Base-by-base conservation (phyloP, 2,888 invertebrate species). In the Napeogenes inachia region DNA sequence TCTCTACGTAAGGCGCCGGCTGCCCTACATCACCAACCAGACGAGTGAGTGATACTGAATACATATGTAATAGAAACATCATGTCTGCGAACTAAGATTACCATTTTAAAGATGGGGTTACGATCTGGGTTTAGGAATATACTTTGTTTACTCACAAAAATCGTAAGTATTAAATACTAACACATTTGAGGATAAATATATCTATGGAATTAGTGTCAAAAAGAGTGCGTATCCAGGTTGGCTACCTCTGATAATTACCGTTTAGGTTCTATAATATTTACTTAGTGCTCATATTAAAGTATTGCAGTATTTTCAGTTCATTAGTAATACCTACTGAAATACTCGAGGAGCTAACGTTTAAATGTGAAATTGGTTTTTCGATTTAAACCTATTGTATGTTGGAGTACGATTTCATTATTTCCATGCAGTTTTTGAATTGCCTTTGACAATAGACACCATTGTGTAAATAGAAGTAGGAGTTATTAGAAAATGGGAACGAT, bases 1-100 rank as follows among this genome's bases (percentile, higher is more conserved):
- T 71, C 79, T 74, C 76, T 21, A 77, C 77, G 78, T 71, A 76
- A 76, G 79, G 75, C 75, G 75, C 76, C 74, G 64, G 66, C 63
- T 58, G 68, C 61, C 68, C 70, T 61, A 70, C 65, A 69, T 68
- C 68, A 66, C 54, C 57, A 63, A 55, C 59, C 62, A 69, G 65
- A 69, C 67, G 63, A 57, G 57, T 66, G 21, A 21, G 65, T 8
- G 38, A 38, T 38, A 6, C 42, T 50, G 21, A 10, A 50, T 50
- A 50, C 50, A 50, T 50, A 21, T 50, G 30, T 30, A 30, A 50
- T 30, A 50, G 30, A 50, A 50, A 50, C 50, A 50, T 50, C 50
- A 50, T 10, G 33, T 57, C n/a, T 58, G 38, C 13, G 13, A 38
- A 30, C 21, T 50, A 30, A 58, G 53, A 54, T 54, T 54, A 32